A percentile compares a stretch with the other conserved stretches of the same genome.
These are phyloP conservation scores for Ichneumon xanthorius DNA, from an alignment of 2,888 invertebrate genomes.

Conservation along the genomic window DNA sequence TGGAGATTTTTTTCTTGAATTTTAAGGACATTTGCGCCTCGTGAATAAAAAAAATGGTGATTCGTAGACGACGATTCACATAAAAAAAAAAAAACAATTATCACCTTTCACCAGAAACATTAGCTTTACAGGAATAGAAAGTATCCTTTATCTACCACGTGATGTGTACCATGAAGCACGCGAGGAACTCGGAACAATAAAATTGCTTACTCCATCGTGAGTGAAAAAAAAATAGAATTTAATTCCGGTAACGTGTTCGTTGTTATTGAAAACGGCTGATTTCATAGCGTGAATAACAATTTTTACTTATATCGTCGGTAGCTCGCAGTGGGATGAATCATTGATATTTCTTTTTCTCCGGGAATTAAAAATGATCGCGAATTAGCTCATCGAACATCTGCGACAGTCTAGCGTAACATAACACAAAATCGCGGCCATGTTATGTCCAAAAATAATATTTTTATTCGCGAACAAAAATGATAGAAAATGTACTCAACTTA, in stretches of 20 bases:
- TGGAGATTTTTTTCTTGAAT: background rate
- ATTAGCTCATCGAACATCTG: background rate
- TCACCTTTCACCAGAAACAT: slow-evolving; percentile 1
- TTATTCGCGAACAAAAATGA: background rate
- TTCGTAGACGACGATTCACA: background rate
- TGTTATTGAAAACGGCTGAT: background rate
- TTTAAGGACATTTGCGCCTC: background rate
- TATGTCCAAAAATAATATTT: background rate
- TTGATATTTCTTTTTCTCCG: background rate
- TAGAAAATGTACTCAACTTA: background rate
- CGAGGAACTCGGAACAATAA: slow-evolving; percentile 3
- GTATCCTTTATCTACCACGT: background rate
- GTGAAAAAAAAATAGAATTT: background rate
- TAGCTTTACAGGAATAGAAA: background rate
- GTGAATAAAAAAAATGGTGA: background rate
- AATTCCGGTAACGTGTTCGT: background rate
- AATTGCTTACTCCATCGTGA: background rate
- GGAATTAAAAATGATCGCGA: background rate
- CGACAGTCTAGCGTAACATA: background rate
- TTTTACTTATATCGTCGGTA: background rate
- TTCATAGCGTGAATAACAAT: background rate
- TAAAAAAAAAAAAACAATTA: background rate
- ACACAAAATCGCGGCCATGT: background rate
- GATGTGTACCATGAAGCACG: background rate
- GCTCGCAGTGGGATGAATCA: background rate